Base-by-base conservation (phyloP, 2,797 vertebrate genomes). In the Enteromius viviparus region DNA sequence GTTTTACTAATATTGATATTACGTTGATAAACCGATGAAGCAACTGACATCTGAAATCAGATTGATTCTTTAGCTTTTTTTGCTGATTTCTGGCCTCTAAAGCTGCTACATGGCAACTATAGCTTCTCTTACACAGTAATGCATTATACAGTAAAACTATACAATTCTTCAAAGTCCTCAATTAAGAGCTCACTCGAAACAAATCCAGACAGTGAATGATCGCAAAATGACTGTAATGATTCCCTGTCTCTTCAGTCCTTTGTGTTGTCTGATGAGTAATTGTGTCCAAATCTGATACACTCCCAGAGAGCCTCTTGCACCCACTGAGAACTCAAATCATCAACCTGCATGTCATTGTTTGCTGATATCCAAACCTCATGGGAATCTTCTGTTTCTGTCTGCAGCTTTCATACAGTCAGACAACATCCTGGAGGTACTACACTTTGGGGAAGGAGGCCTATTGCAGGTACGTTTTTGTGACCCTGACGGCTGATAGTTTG, bases 351-450 rank as follows among this genome's bases (percentile, higher is more conserved):
- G 84, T 26, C 77, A 81, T 83, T 87, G 77, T 86, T 19, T 85
- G 32, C 76, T 76, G 71, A 78, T 81, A 86, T 62, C 62, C 55
- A 66, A 83, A 32, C 58, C 85, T 88, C 85, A 88, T 84, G 55
- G 77, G 69, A 85, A 78, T 80, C 45, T 87, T 29, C 60, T 80
- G 62, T 88, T 12, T 88, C 26, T 76, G 26, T 91, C 92, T 26
- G 49, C 96, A 99, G 97, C 98, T 82, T 99, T 99, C 93, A 97
- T 99, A 91, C 97, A 98, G 90, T 98, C 97, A 45, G 97, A 99
- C 94, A 98, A 95, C 93, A 96, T 99, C 90, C 96, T 99, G 96
- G 97, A 99, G 94, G 97, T 98, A 88, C 95, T 99, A 64, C 97
- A 97, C 92, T 98, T 99, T 93, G 97, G 97, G 85, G 97, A 99